phyloP scores from a whole-genome alignment of 2,797 vertebrate species.

The Emydoidea blandingii region DNA sequence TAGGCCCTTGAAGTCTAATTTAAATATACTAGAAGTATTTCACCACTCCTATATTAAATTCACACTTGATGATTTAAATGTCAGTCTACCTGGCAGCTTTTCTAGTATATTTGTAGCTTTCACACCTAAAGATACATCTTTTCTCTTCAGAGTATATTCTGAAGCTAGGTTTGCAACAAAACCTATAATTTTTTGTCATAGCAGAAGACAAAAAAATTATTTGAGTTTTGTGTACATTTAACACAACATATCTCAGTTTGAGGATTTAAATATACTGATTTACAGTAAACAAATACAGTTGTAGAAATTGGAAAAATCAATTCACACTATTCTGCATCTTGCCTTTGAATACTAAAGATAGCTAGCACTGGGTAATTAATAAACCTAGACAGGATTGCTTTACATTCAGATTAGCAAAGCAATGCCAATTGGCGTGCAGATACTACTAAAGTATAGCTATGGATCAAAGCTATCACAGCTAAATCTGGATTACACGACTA shows the following conservation, averaged over 20 bases:
- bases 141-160: conserved; percentile 7
- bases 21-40: conserved; percentile 34
- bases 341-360: conserved; percentile 34
- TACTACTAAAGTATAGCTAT: not conserved
- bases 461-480: conserved; percentile 22
- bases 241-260: not conserved
- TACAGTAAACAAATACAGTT: conserved; percentile 44
- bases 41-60: conserved; percentile 32
- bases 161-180: conserved; percentile 39
- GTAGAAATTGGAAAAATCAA: conserved; percentile 7
- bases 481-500: not conserved
- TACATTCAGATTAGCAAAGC: conserved; percentile 36
- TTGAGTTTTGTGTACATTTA: conserved; percentile 27
- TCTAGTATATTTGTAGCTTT: conserved; percentile 41
- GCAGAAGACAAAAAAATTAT: not conserved
- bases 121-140: conserved; percentile 28
- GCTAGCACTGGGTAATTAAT: conserved; percentile 23
- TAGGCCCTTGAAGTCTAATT: conserved; percentile 31
- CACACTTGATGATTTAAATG: conserved; percentile 38
- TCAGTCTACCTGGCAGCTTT: conserved; percentile 41
- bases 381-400: not conserved
- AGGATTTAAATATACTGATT: conserved; percentile 34
- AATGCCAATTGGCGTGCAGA: conserved; percentile 24
- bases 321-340: not conserved
- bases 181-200: conserved; percentile 41